Conservation (phyloP, 92 coral and sea anemone genomes). For the Umimayanthus chanpuru region DNA sequence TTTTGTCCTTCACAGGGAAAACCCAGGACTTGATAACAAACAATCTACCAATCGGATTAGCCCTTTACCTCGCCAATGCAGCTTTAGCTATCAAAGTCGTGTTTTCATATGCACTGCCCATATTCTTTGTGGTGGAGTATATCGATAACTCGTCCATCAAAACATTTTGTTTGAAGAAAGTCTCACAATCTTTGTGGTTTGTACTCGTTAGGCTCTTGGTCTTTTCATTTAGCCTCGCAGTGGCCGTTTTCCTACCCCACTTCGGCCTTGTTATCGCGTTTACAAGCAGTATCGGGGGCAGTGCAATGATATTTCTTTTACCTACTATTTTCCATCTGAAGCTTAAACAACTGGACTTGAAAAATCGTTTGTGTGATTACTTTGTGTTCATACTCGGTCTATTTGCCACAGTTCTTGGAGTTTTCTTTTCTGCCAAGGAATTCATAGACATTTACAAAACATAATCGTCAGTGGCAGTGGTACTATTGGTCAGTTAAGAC, state of each 20-base stretch:
- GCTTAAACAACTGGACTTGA: neutral
- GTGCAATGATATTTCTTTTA: slow-evolving; percentile 8
- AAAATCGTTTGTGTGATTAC: neutral
- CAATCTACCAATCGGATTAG: slow-evolving; percentile 19
- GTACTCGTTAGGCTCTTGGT: neutral
- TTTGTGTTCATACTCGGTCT: slow-evolving; percentile 28
- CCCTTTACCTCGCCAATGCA: slow-evolving; percentile 9
- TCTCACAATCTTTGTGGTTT: slow-evolving; percentile 15
- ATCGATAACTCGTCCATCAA: slow-evolving; percentile 18
- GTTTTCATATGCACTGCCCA: slow-evolving; percentile 28
- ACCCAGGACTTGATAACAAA: slow-evolving; percentile 21
- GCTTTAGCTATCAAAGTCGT: slow-evolving; percentile 27
- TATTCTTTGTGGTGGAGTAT: slow-evolving; percentile 11
- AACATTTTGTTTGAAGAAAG: slow-evolving; percentile 26
- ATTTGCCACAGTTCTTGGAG: slow-evolving; percentile 20
- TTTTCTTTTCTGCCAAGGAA: slow-evolving; percentile 28
- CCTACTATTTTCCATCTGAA: slow-evolving; percentile 32
- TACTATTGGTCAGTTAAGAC: no score
- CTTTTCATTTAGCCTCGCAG: neutral
- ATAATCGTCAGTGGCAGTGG: no score
- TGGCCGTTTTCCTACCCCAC: slow-evolving; percentile 25
- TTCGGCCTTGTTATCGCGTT: slow-evolving; percentile 31
- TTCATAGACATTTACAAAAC: neutral
- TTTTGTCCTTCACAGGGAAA: slow-evolving; percentile 1
- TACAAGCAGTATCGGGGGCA: slow-evolving; percentile 22